Percentiles rank a stretch among this genome's conserved stretches.
These are phyloP conservation scores for Zaprionus ornatus DNA, from an alignment of 1,140 invertebrate genomes.

Conservation along the genomic window DNA sequence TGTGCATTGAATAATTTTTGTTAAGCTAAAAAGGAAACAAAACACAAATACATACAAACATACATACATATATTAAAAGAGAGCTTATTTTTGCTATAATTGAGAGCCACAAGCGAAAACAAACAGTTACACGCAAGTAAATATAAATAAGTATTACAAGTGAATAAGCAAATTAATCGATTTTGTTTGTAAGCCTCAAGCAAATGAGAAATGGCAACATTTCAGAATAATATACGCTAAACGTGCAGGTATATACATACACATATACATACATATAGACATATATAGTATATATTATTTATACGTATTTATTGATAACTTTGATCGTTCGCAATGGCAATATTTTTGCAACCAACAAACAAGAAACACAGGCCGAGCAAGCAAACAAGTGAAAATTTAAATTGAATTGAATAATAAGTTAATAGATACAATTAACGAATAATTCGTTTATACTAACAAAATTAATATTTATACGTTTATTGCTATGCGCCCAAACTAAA, in stretches of 20 bases:
- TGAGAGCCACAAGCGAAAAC: constrained; percentile 21
- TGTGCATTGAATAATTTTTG: constrained; percentile 67
- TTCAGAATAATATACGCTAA: constrained; percentile 26
- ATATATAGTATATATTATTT: constrained; percentile 16
- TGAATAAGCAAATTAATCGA: constrained; percentile 10
- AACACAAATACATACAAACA: constrained; percentile 17
- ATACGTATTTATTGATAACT: constrained; percentile 12
- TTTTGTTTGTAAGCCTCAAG: neutral
- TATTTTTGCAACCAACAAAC: constrained; percentile 35
- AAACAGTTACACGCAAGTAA: constrained; percentile 18
- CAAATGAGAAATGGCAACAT: constrained; percentile 12
- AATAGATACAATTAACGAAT: constrained; percentile 30
- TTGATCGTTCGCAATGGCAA: constrained; percentile 34
- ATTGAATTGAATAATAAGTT: constrained; percentile 24
- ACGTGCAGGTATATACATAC: constrained; percentile 24
- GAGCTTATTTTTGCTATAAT: constrained; percentile 53
- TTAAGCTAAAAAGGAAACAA: constrained; percentile 45
- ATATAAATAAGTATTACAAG: constrained; percentile 24
- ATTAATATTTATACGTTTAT: constrained; percentile 21
- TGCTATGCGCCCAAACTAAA: constrained; percentile 41
- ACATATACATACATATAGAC: constrained; percentile 11
- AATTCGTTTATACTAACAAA: constrained; percentile 31
- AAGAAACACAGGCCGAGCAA: constrained; percentile 26
- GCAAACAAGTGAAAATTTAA: constrained; percentile 13
- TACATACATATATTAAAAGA: constrained; percentile 36